Percentiles rank a stretch among this genome's conserved stretches.
Conservation (phyloP, 2,113 vertebrate species). For the Leuciscus idus region DNA sequence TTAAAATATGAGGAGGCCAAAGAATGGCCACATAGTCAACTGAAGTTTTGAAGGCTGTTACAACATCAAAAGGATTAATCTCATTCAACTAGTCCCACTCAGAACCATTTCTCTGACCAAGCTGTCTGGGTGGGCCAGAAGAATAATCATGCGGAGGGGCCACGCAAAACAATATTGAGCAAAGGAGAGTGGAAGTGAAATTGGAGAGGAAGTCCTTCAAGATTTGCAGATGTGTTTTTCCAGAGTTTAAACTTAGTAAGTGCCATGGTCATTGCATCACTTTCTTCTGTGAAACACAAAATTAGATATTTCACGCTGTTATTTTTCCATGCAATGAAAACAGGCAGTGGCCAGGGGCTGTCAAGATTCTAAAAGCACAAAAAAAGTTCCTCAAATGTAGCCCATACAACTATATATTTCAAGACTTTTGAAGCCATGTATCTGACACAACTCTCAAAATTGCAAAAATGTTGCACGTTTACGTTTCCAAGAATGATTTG, state of each 20-base stretch:
- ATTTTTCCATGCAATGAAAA: not conserved
- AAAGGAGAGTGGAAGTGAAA: conserved; percentile 21
- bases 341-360: not conserved
- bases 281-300: not conserved
- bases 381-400: not conserved
- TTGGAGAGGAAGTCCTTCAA: not conserved
- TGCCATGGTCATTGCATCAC: not conserved
- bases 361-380: not conserved
- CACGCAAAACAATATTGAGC: conserved; percentile 15
- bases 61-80: conserved; percentile 42
- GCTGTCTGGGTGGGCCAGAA: conserved; percentile 43
- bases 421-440: not conserved
- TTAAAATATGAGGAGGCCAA: conserved; percentile 41
- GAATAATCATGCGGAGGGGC: conserved; percentile 9
- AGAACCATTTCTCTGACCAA: conserved; percentile 28
- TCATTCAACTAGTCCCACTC: conserved; percentile 28
- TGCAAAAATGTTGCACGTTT: not conserved
- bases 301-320: not conserved
- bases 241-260: not conserved
- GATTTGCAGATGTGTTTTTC: not conserved
- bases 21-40: conserved; percentile 14
- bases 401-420: not conserved
- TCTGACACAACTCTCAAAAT: not conserved
- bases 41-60: conserved; percentile 39
- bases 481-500: not conserved